A percentile compares a stretch with the other conserved stretches of the same genome.
These are phyloP conservation scores for Platysternon megacephalum DNA, from an alignment of 2,113 vertebrate genomes.

Conservation along the genomic window DNA sequence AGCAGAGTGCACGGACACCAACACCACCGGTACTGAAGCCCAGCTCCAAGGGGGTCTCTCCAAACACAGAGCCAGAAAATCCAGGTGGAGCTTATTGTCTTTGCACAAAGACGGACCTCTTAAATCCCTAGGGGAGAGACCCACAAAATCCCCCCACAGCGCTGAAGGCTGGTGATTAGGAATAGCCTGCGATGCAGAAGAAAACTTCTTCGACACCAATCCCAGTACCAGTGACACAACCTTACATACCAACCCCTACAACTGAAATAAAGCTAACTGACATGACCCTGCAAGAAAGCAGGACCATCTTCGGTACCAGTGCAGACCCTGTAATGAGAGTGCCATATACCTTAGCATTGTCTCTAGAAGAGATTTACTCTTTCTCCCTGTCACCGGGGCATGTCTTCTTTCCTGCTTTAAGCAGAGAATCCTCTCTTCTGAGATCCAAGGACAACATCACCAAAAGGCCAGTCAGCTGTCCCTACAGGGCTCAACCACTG, in stretches of 20 bases:
- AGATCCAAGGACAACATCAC: too few relatives aligned
- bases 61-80: neutral
- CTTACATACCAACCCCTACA: neutral
- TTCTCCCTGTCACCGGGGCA: too few relatives aligned
- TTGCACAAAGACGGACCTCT: neutral
- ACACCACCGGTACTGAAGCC: neutral
- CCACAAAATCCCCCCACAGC: neutral
- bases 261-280: neutral
- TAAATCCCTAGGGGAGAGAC: neutral
- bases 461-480: too few relatives aligned
- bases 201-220: neutral
- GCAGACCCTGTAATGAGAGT: too few relatives aligned
- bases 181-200: neutral
- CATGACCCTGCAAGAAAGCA: neutral
- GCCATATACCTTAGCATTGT: too few relatives aligned
- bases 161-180: neutral
- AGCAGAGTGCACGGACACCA: too few relatives aligned
- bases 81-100: accelerated
- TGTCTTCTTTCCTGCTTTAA: too few relatives aligned
- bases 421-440: too few relatives aligned
- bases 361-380: too few relatives aligned
- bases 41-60: neutral
- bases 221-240: too few relatives aligned
- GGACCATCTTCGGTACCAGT: accelerated
- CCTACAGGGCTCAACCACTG: too few relatives aligned